phyloP scores from a whole-genome alignment of 2,797 vertebrate genomes.

The Pseudopleuronectes americanus region DNA sequence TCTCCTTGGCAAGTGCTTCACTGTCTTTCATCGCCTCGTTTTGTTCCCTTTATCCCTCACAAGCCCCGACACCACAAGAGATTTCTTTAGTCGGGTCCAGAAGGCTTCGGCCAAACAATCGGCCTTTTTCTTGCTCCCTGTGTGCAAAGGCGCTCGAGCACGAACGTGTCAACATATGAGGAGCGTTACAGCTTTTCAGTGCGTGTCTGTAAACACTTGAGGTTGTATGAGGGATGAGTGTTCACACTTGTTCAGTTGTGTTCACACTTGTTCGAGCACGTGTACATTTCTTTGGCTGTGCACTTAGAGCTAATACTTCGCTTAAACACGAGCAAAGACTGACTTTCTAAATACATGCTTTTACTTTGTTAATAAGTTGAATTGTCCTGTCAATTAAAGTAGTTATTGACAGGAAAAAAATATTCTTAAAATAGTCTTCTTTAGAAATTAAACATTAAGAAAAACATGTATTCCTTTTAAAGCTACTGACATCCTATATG shows the following conservation, averaged over 20 bases:
- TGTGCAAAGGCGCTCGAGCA: slow-evolving; percentile 43
- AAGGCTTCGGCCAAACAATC: slow-evolving; percentile 25
- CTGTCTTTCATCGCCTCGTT: slow-evolving; percentile 51
- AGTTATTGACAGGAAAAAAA: background rate
- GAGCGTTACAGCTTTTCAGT: slow-evolving; percentile 22
- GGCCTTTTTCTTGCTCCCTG: slow-evolving; percentile 18
- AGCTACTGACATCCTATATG: no score
- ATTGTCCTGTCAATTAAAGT: background rate
- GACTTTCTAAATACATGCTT: no score
- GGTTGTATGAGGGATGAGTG: slow-evolving; percentile 34
- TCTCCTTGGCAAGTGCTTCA: slow-evolving; percentile 30
- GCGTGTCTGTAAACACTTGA: slow-evolving; percentile 59
- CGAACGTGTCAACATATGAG: slow-evolving; percentile 46
- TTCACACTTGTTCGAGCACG: slow-evolving; percentile 36
- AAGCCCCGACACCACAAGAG: slow-evolving; percentile 34
- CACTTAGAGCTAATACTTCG: background rate
- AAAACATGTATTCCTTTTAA: no score
- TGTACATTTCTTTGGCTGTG: slow-evolving; percentile 4
- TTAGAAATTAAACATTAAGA: no score
- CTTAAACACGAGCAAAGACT: background rate
- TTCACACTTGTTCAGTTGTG: slow-evolving; percentile 4
- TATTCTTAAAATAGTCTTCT: no score
- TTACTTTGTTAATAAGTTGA: no score
- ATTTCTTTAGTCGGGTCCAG: slow-evolving; percentile 44
- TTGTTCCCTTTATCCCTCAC: slow-evolving; percentile 59